These are phyloP conservation scores for Dicrurus megarhynchus DNA, from an alignment of 2,113 vertebrate species.

Conservation along the genomic window DNA sequence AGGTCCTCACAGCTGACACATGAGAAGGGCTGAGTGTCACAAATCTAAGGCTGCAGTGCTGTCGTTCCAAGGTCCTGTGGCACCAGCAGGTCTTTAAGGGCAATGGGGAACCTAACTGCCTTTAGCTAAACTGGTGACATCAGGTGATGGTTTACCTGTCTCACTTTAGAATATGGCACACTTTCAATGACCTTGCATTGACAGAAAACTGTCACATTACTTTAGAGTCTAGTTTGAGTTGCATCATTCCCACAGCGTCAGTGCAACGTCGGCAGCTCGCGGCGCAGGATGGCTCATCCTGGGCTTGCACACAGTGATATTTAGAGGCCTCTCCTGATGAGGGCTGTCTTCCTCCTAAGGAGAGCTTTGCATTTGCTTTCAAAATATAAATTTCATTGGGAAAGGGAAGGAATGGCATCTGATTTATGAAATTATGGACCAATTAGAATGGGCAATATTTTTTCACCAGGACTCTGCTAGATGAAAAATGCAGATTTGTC, in stretches of 20 bases:
- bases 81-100: not conserved
- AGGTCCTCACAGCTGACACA: not conserved
- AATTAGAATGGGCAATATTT: not conserved
- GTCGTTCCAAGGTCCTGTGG: not conserved
- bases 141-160: not conserved
- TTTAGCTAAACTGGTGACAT: not conserved
- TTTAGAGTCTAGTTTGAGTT: not conserved
- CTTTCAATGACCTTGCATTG: not conserved
- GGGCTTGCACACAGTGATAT: not conserved
- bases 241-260: not conserved
- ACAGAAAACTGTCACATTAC: not conserved
- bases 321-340: not conserved
- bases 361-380: not conserved
- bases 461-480: not conserved
- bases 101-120: not conserved
- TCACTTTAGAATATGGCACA: not conserved
- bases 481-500: not conserved
- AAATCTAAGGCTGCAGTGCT: not conserved
- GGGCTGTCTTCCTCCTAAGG: not conserved
- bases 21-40: not conserved
- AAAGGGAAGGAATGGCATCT: not conserved
- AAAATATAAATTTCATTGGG: not conserved
- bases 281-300: not conserved
- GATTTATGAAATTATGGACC: not conserved
- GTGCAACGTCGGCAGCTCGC: accelerated